Percentiles rank a stretch among this genome's conserved stretches.
Conservation (phyloP, 2,797 vertebrate species). For the Muscicapa comitata region DNA sequence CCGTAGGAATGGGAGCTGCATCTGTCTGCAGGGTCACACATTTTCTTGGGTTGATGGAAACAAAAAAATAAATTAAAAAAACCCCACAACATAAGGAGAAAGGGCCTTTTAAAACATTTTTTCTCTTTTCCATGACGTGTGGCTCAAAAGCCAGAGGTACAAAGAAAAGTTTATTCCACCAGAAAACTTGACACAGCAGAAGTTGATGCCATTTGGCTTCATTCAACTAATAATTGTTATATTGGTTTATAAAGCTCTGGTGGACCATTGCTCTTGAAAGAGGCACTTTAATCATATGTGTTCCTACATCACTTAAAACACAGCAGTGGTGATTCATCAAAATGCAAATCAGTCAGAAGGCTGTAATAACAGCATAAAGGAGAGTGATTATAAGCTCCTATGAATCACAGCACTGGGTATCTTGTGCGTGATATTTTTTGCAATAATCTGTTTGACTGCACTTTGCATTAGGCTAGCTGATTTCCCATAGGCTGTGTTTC, state of each 20-base stretch:
- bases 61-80: not conserved
- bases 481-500: conserved; percentile 55
- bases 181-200: not conserved
- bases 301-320: not conserved
- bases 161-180: not conserved
- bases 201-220: not conserved
- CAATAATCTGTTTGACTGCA: conserved; percentile 34
- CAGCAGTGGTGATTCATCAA: not conserved
- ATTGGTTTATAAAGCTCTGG: not conserved
- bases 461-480: conserved; percentile 25
- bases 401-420: not conserved
- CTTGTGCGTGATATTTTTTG: not conserved
- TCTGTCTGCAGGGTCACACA: not conserved
- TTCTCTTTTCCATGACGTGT: not conserved
- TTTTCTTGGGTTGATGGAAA: not conserved
- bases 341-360: conserved; percentile 4
- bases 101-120: not conserved
- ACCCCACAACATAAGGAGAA: rapidly evolving
- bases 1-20: not conserved
- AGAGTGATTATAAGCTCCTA: not conserved
- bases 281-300: not conserved
- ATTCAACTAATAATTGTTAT: not conserved
- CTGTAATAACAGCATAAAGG: not conserved
- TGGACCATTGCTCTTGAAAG: not conserved
- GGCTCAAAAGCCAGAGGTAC: not conserved